Conservation (phyloP, 2,888 invertebrate genomes). For the Polyommatus iphigenia region DNA sequence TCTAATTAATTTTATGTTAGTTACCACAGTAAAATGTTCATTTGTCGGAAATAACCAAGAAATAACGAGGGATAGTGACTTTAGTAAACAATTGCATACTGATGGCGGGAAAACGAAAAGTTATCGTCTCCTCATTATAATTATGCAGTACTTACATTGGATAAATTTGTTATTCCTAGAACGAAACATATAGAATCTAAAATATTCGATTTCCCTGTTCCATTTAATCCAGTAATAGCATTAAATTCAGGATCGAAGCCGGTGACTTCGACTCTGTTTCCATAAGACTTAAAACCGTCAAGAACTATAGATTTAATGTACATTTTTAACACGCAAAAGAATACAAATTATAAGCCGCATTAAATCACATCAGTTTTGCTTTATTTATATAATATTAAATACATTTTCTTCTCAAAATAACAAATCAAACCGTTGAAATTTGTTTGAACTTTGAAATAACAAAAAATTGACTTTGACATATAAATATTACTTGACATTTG, state of each 20-base stretch:
- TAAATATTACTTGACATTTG: background rate
- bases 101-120: constrained; percentile 47
- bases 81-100: background rate
- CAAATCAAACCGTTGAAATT: constrained; percentile 46
- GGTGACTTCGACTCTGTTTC: constrained; percentile 92
- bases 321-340: constrained; percentile 80
- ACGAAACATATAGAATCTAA: constrained; percentile 99
- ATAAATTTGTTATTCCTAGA: constrained; percentile 95
- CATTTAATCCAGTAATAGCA: constrained; percentile 98
- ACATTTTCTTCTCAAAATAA: background rate
- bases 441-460: background rate
- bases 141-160: constrained; percentile 85
- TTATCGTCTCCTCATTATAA: background rate
- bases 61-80: too few relatives aligned
- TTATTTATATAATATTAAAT: background rate
- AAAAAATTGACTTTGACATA: background rate
- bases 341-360: constrained; percentile 30
- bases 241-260: constrained; percentile 98
- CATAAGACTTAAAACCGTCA: constrained; percentile 99
- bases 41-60: background rate
- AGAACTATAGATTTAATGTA: constrained; percentile 94
- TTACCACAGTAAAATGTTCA: too few relatives aligned
- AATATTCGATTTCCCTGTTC: constrained; percentile 98
- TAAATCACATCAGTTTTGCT: constrained; percentile 26
- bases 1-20: too few relatives aligned